phyloP scores from a whole-genome alignment of 1,140 invertebrate genomes.

The Leptopilina clavipes region DNA sequence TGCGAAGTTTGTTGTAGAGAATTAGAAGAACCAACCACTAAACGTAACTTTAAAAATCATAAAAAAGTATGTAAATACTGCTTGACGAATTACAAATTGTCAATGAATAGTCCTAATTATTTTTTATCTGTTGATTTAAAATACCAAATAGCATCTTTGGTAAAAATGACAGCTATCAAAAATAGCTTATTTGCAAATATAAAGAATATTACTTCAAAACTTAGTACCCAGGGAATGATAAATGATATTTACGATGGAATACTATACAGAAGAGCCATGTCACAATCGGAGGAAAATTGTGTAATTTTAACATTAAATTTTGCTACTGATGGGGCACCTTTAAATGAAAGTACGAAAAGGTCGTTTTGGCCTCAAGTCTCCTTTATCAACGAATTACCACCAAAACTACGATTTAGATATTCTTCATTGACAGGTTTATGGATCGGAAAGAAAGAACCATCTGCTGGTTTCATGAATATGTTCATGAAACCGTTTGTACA shows the following conservation, averaged over 20 bases:
- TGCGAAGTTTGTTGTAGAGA: too few relatives aligned
- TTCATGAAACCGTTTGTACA: constrained; percentile 29
- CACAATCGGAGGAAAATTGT: too few relatives aligned
- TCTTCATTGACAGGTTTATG: constrained; percentile 36
- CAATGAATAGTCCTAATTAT: constrained; percentile 31
- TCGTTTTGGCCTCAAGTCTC: constrained; percentile 36
- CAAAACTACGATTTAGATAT: constrained; percentile 37
- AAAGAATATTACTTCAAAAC: too few relatives aligned
- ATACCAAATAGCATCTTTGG: too few relatives aligned
- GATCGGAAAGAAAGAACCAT: constrained; percentile 37
- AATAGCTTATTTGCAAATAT: too few relatives aligned
- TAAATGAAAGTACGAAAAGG: constrained; percentile 21
- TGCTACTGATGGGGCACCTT: constrained; percentile 7
- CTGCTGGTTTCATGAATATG: constrained; percentile 30
- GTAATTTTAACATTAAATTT: too few relatives aligned
- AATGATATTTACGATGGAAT: constrained; percentile 11
- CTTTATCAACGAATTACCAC: constrained; percentile 39
- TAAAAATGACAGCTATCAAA: too few relatives aligned
- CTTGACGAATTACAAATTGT: constrained; percentile 4
- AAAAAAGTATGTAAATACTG: constrained; percentile 33
- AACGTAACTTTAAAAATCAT: constrained; percentile 12
- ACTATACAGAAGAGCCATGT: too few relatives aligned
- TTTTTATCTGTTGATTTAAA: constrained; percentile 35
- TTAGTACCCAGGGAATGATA: too few relatives aligned
- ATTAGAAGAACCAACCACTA: too few relatives aligned